Conservation (phyloP, 2,888 invertebrate genomes). For the Heliconius erato region DNA sequence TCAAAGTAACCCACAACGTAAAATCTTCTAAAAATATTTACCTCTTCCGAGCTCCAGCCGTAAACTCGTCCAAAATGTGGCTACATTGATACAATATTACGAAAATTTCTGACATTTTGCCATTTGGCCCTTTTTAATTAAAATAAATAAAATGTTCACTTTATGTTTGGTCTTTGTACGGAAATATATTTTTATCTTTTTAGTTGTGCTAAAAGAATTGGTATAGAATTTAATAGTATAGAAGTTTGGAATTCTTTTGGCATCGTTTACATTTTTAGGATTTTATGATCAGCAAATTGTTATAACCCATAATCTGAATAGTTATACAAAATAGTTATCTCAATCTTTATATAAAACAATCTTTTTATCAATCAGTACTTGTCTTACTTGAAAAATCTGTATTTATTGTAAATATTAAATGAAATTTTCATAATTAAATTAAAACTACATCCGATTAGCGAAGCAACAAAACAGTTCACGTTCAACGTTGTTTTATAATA, state of each 20-base stretch:
- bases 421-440: not conserved
- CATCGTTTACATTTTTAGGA: not conserved
- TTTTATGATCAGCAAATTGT: not conserved
- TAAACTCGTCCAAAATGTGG: slow-evolving; percentile 10
- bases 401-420: no score
- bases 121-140: slow-evolving; percentile 23
- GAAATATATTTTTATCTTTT: slow-evolving; percentile 3
- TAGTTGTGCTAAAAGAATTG: not conserved
- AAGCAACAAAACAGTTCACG: not conserved
- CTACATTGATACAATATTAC: slow-evolving; percentile 23
- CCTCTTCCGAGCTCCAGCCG: not conserved
- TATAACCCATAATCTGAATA: not conserved
- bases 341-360: not conserved
- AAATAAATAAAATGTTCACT: slow-evolving; percentile 20
- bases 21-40: slow-evolving; percentile 10
- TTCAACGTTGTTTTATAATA: not conserved
- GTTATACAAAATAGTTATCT: not conserved
- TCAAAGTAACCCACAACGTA: not conserved
- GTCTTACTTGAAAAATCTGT: no score
- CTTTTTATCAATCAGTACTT: not conserved
- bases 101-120: slow-evolving; percentile 6
- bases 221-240: not conserved
- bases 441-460: not conserved
- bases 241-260: not conserved
- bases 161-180: slow-evolving; percentile 5